Base-by-base conservation (phyloP, 2,797 vertebrate species). In the Helarctos malayanus region DNA sequence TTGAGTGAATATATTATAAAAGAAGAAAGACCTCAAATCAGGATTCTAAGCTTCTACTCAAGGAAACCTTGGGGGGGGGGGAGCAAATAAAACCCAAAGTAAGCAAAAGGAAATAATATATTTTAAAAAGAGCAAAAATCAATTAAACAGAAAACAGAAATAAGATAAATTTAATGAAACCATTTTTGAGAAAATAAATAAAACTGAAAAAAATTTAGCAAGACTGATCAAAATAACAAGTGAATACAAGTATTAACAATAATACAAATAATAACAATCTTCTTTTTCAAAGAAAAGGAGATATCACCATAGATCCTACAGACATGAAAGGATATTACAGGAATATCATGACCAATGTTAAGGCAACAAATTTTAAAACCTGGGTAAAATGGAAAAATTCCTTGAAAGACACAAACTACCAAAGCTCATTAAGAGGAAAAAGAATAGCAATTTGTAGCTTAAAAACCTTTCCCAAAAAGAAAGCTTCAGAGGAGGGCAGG, bases 171-270 rank as follows among this genome's bases (percentile, higher is more conserved):
- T 79, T 12, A 69, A 57, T 47, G 38, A 86, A 57, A 86, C 23
- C 38, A 86, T 69, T 86, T 86, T 47, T 69, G 52, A 79, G 61
- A 86, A 79, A 61, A 79, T 86, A 52, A 92, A 47, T 38, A 61
- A 84, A 76, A 78, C 35, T 86, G 59, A 65, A 57, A 81, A 54
- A 69, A 75, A 68, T 15, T 69, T 93, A 69, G 52, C 23, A 29
- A 85, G 82, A 47, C 5, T 68, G 52, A 79, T 93, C 38, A 69
- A 68, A 61, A 86, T 41, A 78, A 57, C 69, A 76, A 65, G 21
- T 65, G 14, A 79, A 69, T 79, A 69, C 7, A 87, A 32, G 35
- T 45, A 69, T 86, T 45, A 93, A 57, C 27, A 57, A 69, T 57
- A 47, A 79, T 61, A 86, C 35, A 61, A 79, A 87, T 38, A 18